A percentile compares a stretch with the other conserved stretches of the same genome.
phyloP scores from a whole-genome alignment of 2,797 vertebrate genomes.

The Pantherophis alleghaniensis region DNA sequence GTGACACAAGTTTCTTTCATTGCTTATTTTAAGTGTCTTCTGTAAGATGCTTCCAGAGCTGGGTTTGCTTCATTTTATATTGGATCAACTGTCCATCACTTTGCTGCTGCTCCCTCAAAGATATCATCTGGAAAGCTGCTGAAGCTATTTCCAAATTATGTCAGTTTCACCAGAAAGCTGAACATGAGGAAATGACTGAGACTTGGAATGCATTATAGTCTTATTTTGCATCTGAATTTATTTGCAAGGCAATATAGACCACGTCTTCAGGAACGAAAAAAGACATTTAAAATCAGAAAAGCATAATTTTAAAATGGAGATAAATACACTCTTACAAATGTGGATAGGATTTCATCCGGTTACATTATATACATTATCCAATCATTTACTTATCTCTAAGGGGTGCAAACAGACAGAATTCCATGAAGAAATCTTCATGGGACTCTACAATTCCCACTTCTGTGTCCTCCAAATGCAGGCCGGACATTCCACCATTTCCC shows the following conservation, averaged over 20 bases:
- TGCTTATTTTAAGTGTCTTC: slow-evolving; percentile 66
- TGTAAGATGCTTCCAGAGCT: slow-evolving; percentile 64
- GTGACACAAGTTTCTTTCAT: slow-evolving; percentile 64
- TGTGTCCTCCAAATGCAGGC: neutral
- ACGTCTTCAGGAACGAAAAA: neutral
- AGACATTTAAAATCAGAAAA: neutral
- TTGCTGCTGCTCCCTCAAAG: neutral
- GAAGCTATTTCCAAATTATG: neutral
- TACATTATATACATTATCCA: neutral
- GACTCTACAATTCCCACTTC: neutral
- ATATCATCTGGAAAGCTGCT: neutral
- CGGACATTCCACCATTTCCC: neutral
- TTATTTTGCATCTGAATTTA: neutral
- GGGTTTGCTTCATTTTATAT: slow-evolving; percentile 35
- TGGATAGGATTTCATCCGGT: neutral
- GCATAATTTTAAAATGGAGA: neutral
- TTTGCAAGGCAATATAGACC: neutral
- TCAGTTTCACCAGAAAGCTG: neutral
- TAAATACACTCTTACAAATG: neutral
- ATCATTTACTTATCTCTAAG: neutral
- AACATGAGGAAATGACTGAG: neutral
- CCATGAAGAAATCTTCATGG: neutral
- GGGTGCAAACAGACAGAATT: neutral
- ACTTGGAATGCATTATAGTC: neutral
- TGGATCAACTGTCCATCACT: neutral